A percentile compares a stretch with the other conserved stretches of the same genome.
These are phyloP conservation scores for Cyanoramphus novaezelandiae DNA, from an alignment of 2,113 vertebrate species.

Conservation along the genomic window DNA sequence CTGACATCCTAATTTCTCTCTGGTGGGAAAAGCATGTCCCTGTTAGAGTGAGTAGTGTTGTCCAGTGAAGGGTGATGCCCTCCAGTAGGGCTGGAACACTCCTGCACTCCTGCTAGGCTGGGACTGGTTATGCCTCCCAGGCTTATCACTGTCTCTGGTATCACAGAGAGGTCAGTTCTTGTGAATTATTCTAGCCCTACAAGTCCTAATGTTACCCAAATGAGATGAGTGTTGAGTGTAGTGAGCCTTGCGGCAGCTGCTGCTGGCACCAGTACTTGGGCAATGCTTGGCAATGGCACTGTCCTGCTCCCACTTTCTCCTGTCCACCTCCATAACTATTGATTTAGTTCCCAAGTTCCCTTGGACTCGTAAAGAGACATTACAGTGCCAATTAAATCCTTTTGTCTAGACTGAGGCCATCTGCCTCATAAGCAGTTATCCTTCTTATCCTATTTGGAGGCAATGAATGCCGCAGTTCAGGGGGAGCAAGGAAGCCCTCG, in stretches of 20 bases:
- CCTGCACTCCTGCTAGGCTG: not conserved
- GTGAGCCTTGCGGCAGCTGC: accelerated
- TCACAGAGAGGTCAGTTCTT: not conserved
- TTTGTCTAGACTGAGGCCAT: not conserved
- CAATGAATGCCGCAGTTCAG: not conserved
- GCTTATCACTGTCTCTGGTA: not conserved
- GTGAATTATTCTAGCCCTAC: not conserved
- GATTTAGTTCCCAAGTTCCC: not conserved
- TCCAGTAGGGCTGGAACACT: not conserved
- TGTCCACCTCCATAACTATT: not conserved
- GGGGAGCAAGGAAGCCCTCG: not conserved
- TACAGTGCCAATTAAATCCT: not conserved
- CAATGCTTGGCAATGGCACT: accelerated
- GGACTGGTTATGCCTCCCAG: not conserved
- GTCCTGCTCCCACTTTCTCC: not conserved
- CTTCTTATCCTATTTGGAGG: not conserved
- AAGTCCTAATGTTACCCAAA: not conserved
- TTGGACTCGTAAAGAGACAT: not conserved
- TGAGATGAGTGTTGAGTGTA: not conserved
- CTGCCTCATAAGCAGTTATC: not conserved
- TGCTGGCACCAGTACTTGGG: not conserved
- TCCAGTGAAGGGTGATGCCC: not conserved
- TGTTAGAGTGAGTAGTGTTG: not conserved
- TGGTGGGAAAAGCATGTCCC: not conserved
- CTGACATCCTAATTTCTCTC: not conserved